Evolutionary conservation across 2,888 invertebrate genomes (phyloP).

Genomic region (Caenorhabditis doughertyi): DNA sequence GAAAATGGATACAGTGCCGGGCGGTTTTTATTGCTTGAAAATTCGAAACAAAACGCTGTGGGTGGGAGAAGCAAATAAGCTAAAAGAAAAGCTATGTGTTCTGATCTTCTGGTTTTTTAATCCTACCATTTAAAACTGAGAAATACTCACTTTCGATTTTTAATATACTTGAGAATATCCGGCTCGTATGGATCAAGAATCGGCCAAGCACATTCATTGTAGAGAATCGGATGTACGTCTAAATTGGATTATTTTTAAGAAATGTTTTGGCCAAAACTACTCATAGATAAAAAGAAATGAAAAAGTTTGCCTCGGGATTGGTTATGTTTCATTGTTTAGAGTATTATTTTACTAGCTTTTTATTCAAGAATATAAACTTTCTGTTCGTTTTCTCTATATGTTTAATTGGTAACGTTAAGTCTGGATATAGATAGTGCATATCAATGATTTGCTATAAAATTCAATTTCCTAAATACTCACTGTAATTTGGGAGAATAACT

Average conservation of each 20-base stretch:
- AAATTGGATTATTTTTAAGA: neutral
- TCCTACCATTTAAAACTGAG: neutral
- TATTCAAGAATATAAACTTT: too few relatives aligned
- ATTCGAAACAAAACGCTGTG: slow-evolving; percentile 7
- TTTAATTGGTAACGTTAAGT: too few relatives aligned
- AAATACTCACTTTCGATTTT: slow-evolving; percentile 34
- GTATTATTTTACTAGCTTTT: too few relatives aligned
- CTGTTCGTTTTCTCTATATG: too few relatives aligned
- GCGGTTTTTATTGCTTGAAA: slow-evolving; percentile 43
- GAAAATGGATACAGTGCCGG: slow-evolving; percentile 23
- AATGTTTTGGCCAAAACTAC: neutral
- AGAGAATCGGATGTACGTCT: slow-evolving; percentile 57
- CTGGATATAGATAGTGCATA: too few relatives aligned
- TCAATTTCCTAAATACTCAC: too few relatives aligned
- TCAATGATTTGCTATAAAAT: too few relatives aligned
- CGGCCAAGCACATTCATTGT: slow-evolving; percentile 58
- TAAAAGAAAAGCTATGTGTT: slow-evolving; percentile 30
- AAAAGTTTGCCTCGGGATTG: neutral
- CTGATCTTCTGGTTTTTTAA: slow-evolving; percentile 22
- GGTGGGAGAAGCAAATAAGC: neutral
- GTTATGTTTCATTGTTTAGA: too few relatives aligned
- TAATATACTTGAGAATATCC: slow-evolving; percentile 51
- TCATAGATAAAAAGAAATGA: neutral
- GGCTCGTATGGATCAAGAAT: slow-evolving; percentile 52
- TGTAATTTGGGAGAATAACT: slow-evolving; percentile 37